Base-by-base conservation (phyloP, 2,888 invertebrate genomes). In the Norana najaformis region DNA sequence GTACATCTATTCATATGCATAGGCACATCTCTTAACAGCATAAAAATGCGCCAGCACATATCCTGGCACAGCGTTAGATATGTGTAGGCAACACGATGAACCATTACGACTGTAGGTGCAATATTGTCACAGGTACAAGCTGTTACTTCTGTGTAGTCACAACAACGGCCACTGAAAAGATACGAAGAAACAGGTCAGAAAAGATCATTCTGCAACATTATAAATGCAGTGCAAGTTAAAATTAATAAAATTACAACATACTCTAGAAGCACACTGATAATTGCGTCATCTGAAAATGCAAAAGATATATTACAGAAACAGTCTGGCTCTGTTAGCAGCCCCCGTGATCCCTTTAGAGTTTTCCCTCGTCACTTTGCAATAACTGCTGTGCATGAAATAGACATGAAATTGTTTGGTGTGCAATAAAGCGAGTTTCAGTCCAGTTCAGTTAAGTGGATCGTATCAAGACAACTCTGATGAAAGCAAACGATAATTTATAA, bases 121-220 rank as follows among this genome's bases (percentile, higher is more conserved):
- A 69, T n/a, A 69, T 69, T n/a, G 69, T 69, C 69, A 69, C 69
- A 69, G 69, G 69, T n/a, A n/a, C 13, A 36, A 35, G 37, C 85
- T n/a, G 85, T 23, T 35, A 85, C n/a, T 85, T 85, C 85, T 85
- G 85, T 85, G 37, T 37, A 14, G 85, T 36, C n/a, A 85, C 85
- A 16, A 85, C 85, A 8, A 85, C 85, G 20, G 85, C 34, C 85
- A 85, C 85, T 85, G 85, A 35, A 85, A 83, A 3, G 83, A 34
- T 35, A 35, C 34, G 85, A 35, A 85, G 23, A 85, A 23, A 85
- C 36, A 85, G 35, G 6, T n/a, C 85, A 85, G 16, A 36, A 85
- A 20, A 85, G 35, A n/a, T 23, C 34, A 34, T 0, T 30, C 30
- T 83, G 35, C 47, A 23, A 47, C 6, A 23, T 47, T 23, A 23